Base-by-base conservation (phyloP, 2,888 invertebrate genomes). In the Eretmocerus hayati region DNA sequence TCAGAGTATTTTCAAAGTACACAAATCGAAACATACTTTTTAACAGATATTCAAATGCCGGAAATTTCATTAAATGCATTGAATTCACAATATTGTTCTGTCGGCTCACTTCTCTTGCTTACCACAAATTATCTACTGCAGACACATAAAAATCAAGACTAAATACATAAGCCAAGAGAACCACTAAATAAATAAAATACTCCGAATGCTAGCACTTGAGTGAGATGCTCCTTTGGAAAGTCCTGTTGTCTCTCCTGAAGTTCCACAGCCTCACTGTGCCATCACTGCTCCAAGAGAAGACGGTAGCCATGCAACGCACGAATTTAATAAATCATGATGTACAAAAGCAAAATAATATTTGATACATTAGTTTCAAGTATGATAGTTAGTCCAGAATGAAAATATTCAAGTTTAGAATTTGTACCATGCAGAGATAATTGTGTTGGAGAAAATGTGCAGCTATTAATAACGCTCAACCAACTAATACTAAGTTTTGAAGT, bases 251-350 rank as follows among this genome's bases (percentile, higher is more conserved):
- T 62, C 62, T 62, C 58, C 63, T 62, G 64, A 64, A 66, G 59
- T 59, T 70, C 71, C 71, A 71, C 40, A 71, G 61, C 56, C 61
- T 64, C 57, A 71, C 65, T 36, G 67, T 68, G 58, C 69, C 71
- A 59, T 71, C 71, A 57, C 71, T 71, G 66, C 61, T 54, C 52
- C 60, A 55, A 42, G 59, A 58, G 45, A 20, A 51, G 51, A 51
- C 43, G 51, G 59, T 58, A 64, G 63, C 66, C 71, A 71, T 70
- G 69, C 70, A 69, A 71, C 66, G 69, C 65, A 69, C 63, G 62
- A 68, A 65, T 64, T 62, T 58, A 61, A 58, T 63, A 61, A 59
- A 62, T 66, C 65, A 65, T 59, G 63, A 60, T 50, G 55, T 52
- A 8, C 53, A 51, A 46, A 48, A 55, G 54, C 55, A 55, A 52